phyloP scores from a whole-genome alignment of 2,113 vertebrate genomes.

The Proteles cristata region DNA sequence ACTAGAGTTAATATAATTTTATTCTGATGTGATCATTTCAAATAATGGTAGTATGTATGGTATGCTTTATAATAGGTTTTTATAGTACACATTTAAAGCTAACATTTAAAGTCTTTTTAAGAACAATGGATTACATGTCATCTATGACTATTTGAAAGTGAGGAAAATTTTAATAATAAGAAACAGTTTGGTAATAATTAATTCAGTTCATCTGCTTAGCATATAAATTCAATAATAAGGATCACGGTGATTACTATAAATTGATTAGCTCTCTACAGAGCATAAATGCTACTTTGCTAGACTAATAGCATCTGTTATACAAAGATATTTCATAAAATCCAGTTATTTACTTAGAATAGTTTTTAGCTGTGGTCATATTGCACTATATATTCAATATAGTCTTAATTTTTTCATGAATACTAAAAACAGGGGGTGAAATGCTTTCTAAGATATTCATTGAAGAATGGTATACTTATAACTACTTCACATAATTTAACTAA shows the following conservation, averaged over 20 bases:
- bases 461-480: background rate
- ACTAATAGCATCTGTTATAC: background rate
- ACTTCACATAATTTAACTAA: background rate
- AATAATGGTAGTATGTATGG: background rate
- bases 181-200: background rate
- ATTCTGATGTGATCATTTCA: background rate
- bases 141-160: background rate
- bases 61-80: background rate
- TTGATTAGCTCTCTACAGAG: conserved; percentile 13
- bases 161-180: conserved; percentile 28
- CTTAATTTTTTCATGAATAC: background rate
- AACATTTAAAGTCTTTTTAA: background rate
- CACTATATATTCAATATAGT: background rate
- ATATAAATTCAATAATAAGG: conserved; percentile 69
- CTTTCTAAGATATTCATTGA: background rate
- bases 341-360: background rate
- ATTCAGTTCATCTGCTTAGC: conserved; percentile 47
- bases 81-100: background rate
- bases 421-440: background rate
- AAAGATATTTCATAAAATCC: background rate
- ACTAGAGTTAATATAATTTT: background rate
- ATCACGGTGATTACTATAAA: conserved; percentile 58
- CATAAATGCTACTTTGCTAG: background rate
- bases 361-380: background rate
- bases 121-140: conserved; percentile 23